Evolutionary conservation across 1,140 invertebrate genomes (phyloP).

Genomic region (Hirudo medicinalis): DNA sequence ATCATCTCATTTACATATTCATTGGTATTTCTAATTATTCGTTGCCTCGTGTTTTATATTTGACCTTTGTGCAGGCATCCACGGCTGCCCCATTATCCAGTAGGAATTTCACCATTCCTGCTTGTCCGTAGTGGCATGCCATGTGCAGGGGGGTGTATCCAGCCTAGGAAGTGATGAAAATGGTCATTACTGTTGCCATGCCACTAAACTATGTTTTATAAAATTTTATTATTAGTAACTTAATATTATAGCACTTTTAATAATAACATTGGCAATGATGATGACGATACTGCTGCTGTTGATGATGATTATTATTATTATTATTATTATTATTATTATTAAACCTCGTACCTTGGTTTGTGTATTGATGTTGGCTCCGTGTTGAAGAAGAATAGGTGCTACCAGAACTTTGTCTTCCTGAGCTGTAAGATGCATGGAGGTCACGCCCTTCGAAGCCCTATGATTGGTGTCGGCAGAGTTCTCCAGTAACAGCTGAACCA

Average conservation of each 20-base stretch:
- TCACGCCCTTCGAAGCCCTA: slow-evolving; percentile 74
- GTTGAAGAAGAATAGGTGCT: slow-evolving; percentile 75
- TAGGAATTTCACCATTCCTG: slow-evolving; percentile 86
- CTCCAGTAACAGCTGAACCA: slow-evolving; percentile 77
- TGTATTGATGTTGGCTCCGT: slow-evolving; percentile 70
- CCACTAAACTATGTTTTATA: no score
- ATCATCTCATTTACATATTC: no score
- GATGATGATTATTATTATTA: background rate
- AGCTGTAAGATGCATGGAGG: slow-evolving; percentile 52
- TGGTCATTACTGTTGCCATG: no score
- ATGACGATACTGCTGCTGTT: background rate
- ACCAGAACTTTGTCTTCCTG: slow-evolving; percentile 95
- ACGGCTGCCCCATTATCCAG: slow-evolving; percentile 59
- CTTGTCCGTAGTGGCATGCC: slow-evolving; percentile 93
- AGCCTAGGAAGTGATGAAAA: slow-evolving; percentile 52
- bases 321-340: no score
- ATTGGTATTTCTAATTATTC: no score
- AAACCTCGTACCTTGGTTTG: slow-evolving; percentile 57
- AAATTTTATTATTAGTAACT: no score
- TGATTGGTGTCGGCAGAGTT: slow-evolving; percentile 72
- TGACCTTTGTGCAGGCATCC: slow-evolving; percentile 41
- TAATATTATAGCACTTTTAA: slow-evolving; percentile 92
- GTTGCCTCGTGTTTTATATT: slow-evolving; percentile 30
- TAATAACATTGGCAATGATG: slow-evolving; percentile 48
- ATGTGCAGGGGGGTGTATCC: slow-evolving; percentile 97